Conservation (phyloP, 2,888 invertebrate genomes). For the Protophormia terraenovae region DNA sequence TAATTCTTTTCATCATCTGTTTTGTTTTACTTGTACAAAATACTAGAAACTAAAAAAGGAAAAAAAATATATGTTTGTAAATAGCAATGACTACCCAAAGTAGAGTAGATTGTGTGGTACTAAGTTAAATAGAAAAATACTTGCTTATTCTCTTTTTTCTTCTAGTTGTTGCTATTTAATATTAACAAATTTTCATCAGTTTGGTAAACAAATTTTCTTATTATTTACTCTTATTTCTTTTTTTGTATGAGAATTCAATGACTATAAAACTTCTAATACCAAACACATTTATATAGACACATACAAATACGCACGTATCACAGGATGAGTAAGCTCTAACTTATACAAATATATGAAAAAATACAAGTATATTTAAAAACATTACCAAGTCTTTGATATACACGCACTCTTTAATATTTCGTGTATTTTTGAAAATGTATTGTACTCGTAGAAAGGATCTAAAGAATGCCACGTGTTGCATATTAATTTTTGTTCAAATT, state of each 20-base stretch:
- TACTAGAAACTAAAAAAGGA: background rate
- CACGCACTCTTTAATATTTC: background rate
- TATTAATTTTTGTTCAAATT: conserved; percentile 53
- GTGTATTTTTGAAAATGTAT: conserved; percentile 17
- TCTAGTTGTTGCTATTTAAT: conserved; percentile 51
- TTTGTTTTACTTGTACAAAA: background rate
- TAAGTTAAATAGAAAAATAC: conserved; percentile 11
- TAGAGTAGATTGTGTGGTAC: conserved; percentile 20
- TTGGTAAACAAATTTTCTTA: conserved; percentile 64
- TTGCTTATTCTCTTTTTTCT: background rate
- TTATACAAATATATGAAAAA: background rate
- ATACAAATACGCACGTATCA: background rate
- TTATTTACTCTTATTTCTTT: conserved; percentile 43
- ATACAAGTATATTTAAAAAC: background rate
- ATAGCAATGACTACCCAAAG: background rate
- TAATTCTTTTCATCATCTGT: background rate
- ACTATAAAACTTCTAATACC: conserved; percentile 19
- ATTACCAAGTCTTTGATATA: background rate
- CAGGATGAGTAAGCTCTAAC: background rate
- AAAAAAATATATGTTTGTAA: background rate
- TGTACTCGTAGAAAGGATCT: conserved; percentile 40
- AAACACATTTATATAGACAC: background rate
- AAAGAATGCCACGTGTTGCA: conserved; percentile 56
- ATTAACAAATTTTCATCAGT: conserved; percentile 67
- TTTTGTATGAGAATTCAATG: conserved; percentile 44